A percentile compares a stretch with the other conserved stretches of the same genome.
Conservation (phyloP, 37 sponge, comb jelly and placozoan genomes). For the Diacarnus erythraeanus region DNA sequence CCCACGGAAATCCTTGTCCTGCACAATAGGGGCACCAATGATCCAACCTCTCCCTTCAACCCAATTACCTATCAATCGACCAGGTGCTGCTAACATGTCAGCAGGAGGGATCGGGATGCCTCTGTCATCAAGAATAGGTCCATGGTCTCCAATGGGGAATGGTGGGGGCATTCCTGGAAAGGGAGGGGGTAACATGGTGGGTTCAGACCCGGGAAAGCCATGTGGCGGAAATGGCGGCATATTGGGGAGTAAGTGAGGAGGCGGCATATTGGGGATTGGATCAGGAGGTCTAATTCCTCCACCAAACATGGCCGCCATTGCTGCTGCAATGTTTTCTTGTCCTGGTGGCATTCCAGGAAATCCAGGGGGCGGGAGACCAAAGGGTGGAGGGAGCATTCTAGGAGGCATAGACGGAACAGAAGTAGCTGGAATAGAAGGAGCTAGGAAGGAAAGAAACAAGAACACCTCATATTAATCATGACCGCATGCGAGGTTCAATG, state of each 20-base stretch:
- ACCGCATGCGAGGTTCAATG: not conserved
- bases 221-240: slow-evolving; percentile 37
- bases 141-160: slow-evolving; percentile 47
- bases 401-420: slow-evolving; percentile 42
- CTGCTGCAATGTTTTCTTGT: slow-evolving; percentile 32
- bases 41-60: not conserved
- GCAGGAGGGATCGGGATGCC: slow-evolving; percentile 34
- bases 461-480: too few relatives aligned
- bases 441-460: not conserved
- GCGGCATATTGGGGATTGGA: slow-evolving; percentile 13
- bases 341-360: slow-evolving; percentile 19
- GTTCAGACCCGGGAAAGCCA: slow-evolving; percentile 22
- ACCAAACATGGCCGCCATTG: slow-evolving; percentile 51
- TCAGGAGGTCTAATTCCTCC: slow-evolving; percentile 34
- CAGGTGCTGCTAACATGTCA: too few relatives aligned
- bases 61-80: not conserved
- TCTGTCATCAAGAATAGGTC: slow-evolving; percentile 44
- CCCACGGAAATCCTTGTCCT: slow-evolving; percentile 58
- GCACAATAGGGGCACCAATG: slow-evolving; percentile 2
- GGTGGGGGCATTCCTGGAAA: slow-evolving; percentile 60
- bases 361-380: slow-evolving; percentile 36
- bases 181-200: slow-evolving; percentile 4
- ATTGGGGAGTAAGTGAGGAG: slow-evolving; percentile 3
- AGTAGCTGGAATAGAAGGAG: slow-evolving; percentile 10
- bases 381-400: slow-evolving; percentile 34